Evolutionary conservation across 2,113 vertebrate genomes (phyloP).

Genomic region (Chauna torquata): DNA sequence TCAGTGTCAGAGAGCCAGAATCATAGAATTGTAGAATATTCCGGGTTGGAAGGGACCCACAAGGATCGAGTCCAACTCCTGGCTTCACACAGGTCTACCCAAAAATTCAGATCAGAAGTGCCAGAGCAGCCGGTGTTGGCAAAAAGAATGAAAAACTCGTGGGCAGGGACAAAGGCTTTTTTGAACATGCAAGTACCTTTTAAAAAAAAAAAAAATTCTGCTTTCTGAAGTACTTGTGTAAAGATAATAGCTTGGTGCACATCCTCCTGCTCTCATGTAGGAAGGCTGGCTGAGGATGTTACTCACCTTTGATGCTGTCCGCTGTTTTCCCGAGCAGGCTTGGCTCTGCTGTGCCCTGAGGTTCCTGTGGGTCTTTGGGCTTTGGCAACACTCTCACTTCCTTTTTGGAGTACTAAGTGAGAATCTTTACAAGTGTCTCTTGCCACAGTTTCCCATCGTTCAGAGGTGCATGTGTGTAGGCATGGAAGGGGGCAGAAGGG

Average conservation of each 20-base stretch:
- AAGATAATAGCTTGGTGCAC: fast-evolving
- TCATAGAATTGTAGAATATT: too few species aligned
- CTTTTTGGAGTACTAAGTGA: fast-evolving
- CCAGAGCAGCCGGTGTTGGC: not conserved
- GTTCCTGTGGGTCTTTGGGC: not conserved
- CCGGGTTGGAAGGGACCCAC: too few species aligned
- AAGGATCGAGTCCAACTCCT: too few species aligned
- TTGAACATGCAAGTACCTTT: not conserved
- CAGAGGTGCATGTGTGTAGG: not conserved
- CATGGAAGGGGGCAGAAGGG: not conserved
- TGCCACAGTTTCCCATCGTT: not conserved
- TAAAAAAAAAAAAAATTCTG: not conserved
- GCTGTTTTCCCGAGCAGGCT: not conserved
- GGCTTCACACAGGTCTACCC: too few species aligned
- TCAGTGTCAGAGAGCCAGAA: not conserved
- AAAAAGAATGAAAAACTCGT: not conserved
- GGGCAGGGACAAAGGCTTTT: not conserved
- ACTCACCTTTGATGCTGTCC: not conserved
- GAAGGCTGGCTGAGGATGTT: not conserved
- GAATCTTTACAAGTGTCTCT: not conserved
- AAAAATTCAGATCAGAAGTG: too few species aligned
- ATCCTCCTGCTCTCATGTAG: not conserved
- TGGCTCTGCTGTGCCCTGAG: not conserved
- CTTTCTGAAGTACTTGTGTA: not conserved
- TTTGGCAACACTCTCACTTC: not conserved